A percentile compares a stretch with the other conserved stretches of the same genome.
Evolutionary conservation across 2,888 invertebrate genomes (phyloP).

Genomic region (Eupithecia vulgata): DNA sequence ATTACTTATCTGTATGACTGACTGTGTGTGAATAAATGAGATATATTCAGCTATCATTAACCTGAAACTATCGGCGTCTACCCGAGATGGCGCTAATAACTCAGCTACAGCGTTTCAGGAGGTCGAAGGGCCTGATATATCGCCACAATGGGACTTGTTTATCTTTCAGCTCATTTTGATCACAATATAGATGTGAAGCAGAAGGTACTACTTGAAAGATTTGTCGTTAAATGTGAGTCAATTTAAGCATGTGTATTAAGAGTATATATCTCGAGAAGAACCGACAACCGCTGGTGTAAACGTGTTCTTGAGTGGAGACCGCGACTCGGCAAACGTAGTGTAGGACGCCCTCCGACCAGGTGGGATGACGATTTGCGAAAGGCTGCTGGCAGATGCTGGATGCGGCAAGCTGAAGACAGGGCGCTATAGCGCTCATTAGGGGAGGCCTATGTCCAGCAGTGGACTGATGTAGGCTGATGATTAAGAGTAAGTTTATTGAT

Average conservation of each 20-base stretch:
- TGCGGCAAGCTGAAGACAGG: no score
- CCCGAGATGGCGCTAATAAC: slow-evolving; percentile 36
- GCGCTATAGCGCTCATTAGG: no score
- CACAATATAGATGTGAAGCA: slow-evolving; percentile 5
- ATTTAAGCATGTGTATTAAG: neutral
- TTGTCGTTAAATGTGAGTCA: neutral
- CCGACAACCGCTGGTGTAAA: no score
- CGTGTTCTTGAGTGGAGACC: no score
- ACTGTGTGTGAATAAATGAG: slow-evolving; percentile 3
- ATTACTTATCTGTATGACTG: neutral
- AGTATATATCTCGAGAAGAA: no score
- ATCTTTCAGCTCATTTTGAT: slow-evolving; percentile 52
- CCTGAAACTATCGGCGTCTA: slow-evolving; percentile 27
- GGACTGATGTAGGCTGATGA: no score
- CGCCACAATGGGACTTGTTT: slow-evolving; percentile 72
- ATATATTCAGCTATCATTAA: slow-evolving; percentile 7
- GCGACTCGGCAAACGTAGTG: no score
- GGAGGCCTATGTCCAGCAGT: no score
- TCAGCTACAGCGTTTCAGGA: slow-evolving; percentile 32
- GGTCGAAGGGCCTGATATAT: slow-evolving; percentile 60
- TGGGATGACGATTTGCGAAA: no score
- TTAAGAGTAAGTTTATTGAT: no score
- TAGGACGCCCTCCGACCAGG: no score
- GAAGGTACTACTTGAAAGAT: neutral
- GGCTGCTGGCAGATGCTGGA: no score